A percentile compares a stretch with the other conserved stretches of the same genome.
Conservation (phyloP, 2,888 invertebrate species). For the Myopa tessellatipennis region DNA sequence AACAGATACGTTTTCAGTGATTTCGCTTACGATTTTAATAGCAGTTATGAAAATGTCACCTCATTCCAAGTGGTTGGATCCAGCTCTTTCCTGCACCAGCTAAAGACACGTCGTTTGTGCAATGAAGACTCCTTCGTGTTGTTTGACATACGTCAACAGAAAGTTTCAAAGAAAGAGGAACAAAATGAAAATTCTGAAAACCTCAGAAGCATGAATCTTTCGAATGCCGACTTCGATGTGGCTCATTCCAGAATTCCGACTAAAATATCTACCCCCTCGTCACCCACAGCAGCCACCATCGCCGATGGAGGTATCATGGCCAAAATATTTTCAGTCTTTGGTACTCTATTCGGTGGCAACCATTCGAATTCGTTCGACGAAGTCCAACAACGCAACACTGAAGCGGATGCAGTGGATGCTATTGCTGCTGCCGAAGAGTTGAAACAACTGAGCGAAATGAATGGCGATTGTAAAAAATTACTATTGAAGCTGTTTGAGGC, state of each 20-base stretch:
- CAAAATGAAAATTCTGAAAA: slow-evolving; percentile 7
- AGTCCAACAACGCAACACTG: slow-evolving; percentile 24
- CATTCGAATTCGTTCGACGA: slow-evolving; percentile 47
- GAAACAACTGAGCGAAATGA: slow-evolving; percentile 31
- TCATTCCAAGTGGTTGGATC: slow-evolving; percentile 38
- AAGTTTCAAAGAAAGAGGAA: slow-evolving; percentile 10
- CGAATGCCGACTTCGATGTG: not conserved
- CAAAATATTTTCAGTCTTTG: slow-evolving; percentile 60
- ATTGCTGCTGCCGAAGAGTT: slow-evolving; percentile 18
- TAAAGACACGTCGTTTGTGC: slow-evolving; percentile 48
- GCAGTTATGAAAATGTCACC: slow-evolving; percentile 45
- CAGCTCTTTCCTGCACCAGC: slow-evolving; percentile 53
- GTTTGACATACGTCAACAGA: slow-evolving; percentile 60
- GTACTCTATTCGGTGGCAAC: slow-evolving; percentile 57
- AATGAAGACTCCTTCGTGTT: slow-evolving; percentile 53
- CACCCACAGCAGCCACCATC: slow-evolving; percentile 2
- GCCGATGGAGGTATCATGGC: slow-evolving; percentile 53
- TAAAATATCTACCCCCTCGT: not conserved
- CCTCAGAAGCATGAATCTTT: not conserved
- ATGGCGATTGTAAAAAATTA: slow-evolving; percentile 62
- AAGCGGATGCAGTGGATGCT: slow-evolving; percentile 25
- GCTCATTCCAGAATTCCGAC: not conserved
- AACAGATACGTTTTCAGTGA: not conserved
- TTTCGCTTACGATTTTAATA: slow-evolving; percentile 44
- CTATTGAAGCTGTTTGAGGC: slow-evolving; percentile 65